Base-by-base conservation (phyloP, 2,113 vertebrate genomes). In the Machaerirhynchus nigripectus region DNA sequence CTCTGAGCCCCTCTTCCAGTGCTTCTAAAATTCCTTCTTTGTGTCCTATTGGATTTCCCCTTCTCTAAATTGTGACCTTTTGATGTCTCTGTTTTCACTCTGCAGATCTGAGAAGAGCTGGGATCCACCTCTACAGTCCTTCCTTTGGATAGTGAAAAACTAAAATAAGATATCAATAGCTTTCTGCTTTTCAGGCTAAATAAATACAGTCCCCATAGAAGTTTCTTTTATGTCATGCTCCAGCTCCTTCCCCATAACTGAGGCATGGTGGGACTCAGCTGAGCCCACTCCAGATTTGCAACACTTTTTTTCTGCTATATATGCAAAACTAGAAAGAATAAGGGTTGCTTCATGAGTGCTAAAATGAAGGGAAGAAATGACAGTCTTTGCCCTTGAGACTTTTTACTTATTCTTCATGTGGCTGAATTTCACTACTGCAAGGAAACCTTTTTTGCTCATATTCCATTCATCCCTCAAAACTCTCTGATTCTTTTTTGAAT, bases 221-320 rank as follows among this genome's bases (percentile, higher is more conserved):
- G 2, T 50, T 56, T 56, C 22, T 71, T 21, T 3, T 33, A 30
- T 30, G 10, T 50, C 1, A 0, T 44, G 13, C 9, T 65, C 40
- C 40, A 77, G 37, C 13, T 11, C 8, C 4, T 46, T 35, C 30
- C 27, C 23, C 14, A 18, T 53, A 31, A 39, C 13, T 52, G 35
- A 37, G 35, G 18, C 2, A 7, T 30, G 17, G 14, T 47, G 31
- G 12, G 20, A 63, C 39, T 68, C 64, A 57, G 30, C 16, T n/a
- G 14, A 73, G 4, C 6, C 22, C 9, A 39, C 15, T 31, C 7
- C 15, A 27, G 9, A n/a, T 73, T 63, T 52, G 64, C 44, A 47
- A 23, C 5, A 31, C 64, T 79, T 47, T 78, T 68, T 14, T 61
- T 56, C 26, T 68, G 11, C 47, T 56, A 30, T 7, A 22, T 16